These are phyloP conservation scores for Ormia ochracea DNA, from an alignment of 2,888 invertebrate species.

Conservation along the genomic window DNA sequence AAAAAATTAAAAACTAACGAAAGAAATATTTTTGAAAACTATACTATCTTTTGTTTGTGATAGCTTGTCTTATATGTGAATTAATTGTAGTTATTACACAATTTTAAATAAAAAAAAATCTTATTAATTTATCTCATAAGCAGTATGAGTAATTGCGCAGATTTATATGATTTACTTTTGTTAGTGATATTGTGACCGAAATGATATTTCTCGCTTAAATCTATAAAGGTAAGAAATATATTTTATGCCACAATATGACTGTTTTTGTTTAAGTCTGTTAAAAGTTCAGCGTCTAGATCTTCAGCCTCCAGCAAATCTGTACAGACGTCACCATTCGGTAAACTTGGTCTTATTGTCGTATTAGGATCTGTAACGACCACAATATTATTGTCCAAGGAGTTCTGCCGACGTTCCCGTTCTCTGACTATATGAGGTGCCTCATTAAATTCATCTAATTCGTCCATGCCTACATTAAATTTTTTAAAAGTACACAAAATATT, in stretches of 20 bases:
- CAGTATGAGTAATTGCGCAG: conserved; percentile 58
- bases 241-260: conserved; percentile 76
- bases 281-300: conserved; percentile 74
- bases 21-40: too few relatives aligned
- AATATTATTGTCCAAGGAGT: conserved; percentile 70
- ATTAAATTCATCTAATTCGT: conserved; percentile 93
- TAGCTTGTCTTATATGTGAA: conserved; percentile 34
- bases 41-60: conserved; percentile 13
- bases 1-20: conserved; percentile 32
- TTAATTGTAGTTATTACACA: conserved; percentile 53
- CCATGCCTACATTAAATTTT: conserved; percentile 78
- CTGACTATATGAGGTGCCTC: conserved; percentile 90
- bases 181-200: conserved; percentile 13
- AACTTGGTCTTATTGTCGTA: conserved; percentile 68
- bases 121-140: conserved; percentile 44
- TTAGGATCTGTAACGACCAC: conserved; percentile 64
- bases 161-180: conserved; percentile 35
- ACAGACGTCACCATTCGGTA: conserved; percentile 74
- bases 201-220: not conserved
- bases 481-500: not conserved
- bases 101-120: conserved; percentile 46
- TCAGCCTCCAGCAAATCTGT: conserved; percentile 74
- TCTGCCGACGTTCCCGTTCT: conserved; percentile 74
- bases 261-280: conserved; percentile 77
- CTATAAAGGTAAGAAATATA: not conserved